These are phyloP conservation scores for Pogonomyrmex barbatus DNA, from an alignment of 1,140 invertebrate genomes.

Conservation along the genomic window DNA sequence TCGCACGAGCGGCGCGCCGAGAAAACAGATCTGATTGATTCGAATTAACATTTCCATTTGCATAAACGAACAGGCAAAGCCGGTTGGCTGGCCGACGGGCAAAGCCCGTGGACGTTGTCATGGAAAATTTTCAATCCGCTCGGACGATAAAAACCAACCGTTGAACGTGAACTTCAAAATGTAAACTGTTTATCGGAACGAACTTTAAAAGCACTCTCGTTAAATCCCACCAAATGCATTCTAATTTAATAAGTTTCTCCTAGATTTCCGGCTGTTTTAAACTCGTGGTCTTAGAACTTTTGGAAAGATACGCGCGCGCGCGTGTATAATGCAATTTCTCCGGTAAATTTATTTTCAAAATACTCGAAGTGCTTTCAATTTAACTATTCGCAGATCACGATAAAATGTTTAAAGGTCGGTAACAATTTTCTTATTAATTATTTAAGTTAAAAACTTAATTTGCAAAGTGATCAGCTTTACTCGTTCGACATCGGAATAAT, in stretches of 20 bases:
- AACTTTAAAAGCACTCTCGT: neutral
- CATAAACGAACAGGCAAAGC: conserved; percentile 43
- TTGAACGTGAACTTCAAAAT: neutral
- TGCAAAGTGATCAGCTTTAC: neutral
- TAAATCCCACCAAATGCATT: conserved; percentile 2
- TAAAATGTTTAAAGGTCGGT: neutral
- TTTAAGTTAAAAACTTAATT: conserved; percentile 23
- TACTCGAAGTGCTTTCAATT: neutral
- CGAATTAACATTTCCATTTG: conserved; percentile 60
- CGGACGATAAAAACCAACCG: neutral
- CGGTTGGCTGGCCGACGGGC: neutral
- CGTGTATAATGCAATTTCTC: neutral
- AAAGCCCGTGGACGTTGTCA: conserved; percentile 1
- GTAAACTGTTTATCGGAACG: conserved; percentile 1
- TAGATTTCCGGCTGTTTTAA: conserved; percentile 18
- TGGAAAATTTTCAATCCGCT: conserved; percentile 34
- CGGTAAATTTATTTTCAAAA: conserved; percentile 12
- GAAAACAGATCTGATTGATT: conserved; percentile 61
- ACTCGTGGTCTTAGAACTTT: conserved; percentile 11
- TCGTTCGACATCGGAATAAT: neutral
- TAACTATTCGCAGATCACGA: neutral
- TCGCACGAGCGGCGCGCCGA: conserved; percentile 35
- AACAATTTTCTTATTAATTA: conserved; percentile 21
- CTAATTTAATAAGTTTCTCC: too few species aligned
- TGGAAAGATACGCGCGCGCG: neutral